Conservation (phyloP, 1,140 invertebrate species). For the Papilio aristodemus region DNA sequence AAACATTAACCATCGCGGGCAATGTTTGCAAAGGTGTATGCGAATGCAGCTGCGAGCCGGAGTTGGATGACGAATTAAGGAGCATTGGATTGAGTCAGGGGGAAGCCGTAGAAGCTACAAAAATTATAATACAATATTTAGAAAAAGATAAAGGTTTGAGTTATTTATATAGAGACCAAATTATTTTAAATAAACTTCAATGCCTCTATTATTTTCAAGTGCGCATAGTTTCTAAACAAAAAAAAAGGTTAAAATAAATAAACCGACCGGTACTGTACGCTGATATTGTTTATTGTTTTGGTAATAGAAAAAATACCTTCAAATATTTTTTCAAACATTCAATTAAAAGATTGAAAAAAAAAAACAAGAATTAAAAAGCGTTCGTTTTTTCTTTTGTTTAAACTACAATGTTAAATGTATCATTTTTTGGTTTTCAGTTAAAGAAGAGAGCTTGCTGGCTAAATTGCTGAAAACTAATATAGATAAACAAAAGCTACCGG, state of each 20-base stretch:
- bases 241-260: neutral
- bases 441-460: constrained; percentile 48
- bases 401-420: too few species aligned
- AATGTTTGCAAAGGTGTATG: constrained; percentile 48
- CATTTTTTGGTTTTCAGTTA: constrained; percentile 40
- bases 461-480: constrained; percentile 48
- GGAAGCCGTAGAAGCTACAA: constrained; percentile 38
- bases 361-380: too few species aligned
- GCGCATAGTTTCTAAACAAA: too few species aligned
- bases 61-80: constrained; percentile 47
- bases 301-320: too few species aligned
- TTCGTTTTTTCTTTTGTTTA: too few species aligned
- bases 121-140: constrained; percentile 52
- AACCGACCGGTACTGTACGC: neutral
- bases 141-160: constrained; percentile 42
- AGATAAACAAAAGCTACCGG: constrained; percentile 37
- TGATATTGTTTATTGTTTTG: neutral
- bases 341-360: too few species aligned
- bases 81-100: constrained; percentile 46
- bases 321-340: too few species aligned
- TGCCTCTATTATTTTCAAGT: neutral
- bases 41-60: constrained; percentile 41
- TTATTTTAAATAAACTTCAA: neutral
- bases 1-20: constrained; percentile 63
- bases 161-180: too few species aligned